Conservation (phyloP, 2,888 invertebrate genomes). For the Rhopalosiphum nymphaeae region DNA sequence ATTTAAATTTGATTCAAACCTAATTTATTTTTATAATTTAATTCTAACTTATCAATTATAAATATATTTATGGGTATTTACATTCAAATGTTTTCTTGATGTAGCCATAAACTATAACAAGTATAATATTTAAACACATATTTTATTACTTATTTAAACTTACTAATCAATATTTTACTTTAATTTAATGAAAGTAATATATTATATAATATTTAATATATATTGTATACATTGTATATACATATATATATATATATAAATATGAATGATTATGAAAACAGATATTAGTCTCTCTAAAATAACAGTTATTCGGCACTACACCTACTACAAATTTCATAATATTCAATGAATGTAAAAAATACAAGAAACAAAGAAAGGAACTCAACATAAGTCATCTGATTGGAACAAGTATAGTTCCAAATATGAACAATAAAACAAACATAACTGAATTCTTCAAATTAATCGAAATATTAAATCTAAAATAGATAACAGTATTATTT, state of each 20-base stretch:
- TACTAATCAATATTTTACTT: not conserved
- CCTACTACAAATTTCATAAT: too few relatives aligned
- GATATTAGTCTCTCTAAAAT: not conserved
- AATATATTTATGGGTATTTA: not conserved
- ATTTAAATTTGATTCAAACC: not conserved
- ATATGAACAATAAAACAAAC: too few relatives aligned
- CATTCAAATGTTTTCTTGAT: not conserved
- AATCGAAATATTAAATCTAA: too few relatives aligned
- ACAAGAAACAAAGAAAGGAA: too few relatives aligned
- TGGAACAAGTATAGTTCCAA: too few relatives aligned
- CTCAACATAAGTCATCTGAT: too few relatives aligned
- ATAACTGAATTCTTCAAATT: too few relatives aligned
- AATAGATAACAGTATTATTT: too few relatives aligned
- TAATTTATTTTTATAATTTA: not conserved
- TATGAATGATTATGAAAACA: not conserved
- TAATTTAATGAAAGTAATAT: not conserved
- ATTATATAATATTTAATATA: too few relatives aligned
- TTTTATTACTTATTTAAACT: not conserved
- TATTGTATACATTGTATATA: too few relatives aligned
- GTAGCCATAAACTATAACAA: not conserved
- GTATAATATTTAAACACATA: not conserved
- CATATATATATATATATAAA: not conserved
- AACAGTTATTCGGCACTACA: not conserved
- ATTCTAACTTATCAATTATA: not conserved
- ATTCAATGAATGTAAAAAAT: too few relatives aligned